Base-by-base conservation (phyloP, 2,113 vertebrate genomes). In the Numenius arquata region DNA sequence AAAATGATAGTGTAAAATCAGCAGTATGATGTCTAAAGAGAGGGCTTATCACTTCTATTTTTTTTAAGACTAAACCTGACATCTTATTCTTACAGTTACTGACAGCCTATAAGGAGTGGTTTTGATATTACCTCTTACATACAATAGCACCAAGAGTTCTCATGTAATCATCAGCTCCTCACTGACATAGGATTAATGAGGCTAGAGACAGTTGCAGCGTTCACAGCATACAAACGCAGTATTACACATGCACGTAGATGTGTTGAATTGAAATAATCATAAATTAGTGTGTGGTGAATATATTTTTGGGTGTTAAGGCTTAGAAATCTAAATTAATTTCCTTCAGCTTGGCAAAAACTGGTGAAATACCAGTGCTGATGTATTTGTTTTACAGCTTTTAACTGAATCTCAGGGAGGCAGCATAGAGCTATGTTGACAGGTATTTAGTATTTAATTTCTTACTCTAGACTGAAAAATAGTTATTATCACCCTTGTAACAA, bases 401-500 rank as follows among this genome's bases (percentile, higher is more conserved):
- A 25, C 29, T 50, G 68, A 55, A 93, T 96, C 97, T 96, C 90
- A 94, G 94, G 96, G 96, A 95, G 93, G 96, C 94, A 97, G 95
- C 87, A 92, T 94, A 97, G 95, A 94, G 92, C 90, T 89, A 23
- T 13, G n/a, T 77, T 96, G 67, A 36, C 30, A 81, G n/a, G 3
- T n/a, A 79, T 92, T 56, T 62, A 61, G 27, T 58, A n/a, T 58
- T 94, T 86, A 11, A 18, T 82, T 92, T 83, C 45, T 52, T 90
- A 3, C 55, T 88, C n/a, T 86, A 65, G 53, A 47, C 41, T 94
- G 70, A 83, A 89, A 26, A n/a, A n/a, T n/a, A n/a, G n/a, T n/a
- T n/a, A n/a, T n/a, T n/a, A n/a, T n/a, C n/a, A n/a, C n/a, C n/a
- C n/a, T n/a, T n/a, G n/a, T n/a, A 76, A 76, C 41, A 73, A 21